These are phyloP conservation scores for Centropus unirufus DNA, from an alignment of 2,113 vertebrate species.

Conservation along the genomic window DNA sequence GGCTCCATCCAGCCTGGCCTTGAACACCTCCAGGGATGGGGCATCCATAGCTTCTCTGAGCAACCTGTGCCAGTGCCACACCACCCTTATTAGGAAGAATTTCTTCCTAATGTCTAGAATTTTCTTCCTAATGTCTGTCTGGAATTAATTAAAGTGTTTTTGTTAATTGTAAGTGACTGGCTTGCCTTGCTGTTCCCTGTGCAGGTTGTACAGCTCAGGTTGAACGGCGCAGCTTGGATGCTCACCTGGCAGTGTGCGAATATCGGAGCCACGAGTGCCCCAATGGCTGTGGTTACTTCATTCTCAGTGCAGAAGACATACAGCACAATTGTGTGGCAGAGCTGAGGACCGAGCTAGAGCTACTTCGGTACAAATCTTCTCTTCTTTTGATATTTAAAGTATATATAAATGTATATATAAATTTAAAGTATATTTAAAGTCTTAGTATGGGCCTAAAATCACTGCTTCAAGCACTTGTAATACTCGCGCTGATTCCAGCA, in stretches of 20 bases:
- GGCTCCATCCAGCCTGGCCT: no score
- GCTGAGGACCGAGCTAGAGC: conserved; percentile 84
- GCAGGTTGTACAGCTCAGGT: conserved; percentile 83
- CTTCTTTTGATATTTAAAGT: neutral
- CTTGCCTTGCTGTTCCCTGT: neutral
- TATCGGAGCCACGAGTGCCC: conserved; percentile 83
- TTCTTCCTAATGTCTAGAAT: no score
- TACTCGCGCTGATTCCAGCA: neutral
- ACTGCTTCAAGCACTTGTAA: neutral
- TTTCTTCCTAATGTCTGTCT: neutral
- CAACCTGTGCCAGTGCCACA: no score
- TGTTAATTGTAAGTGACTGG: neutral
- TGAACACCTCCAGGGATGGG: no score
- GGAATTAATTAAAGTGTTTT: neutral
- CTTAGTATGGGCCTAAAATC: neutral
- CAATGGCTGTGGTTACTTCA: conserved; percentile 83
- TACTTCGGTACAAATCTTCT: conserved; percentile 79
- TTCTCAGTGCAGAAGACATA: conserved; percentile 76
- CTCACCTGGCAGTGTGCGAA: conserved; percentile 84
- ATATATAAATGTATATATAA: no score
- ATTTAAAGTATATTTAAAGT: no score
- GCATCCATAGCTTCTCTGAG: no score
- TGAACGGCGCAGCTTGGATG: conserved; percentile 79
- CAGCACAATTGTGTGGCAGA: conserved; percentile 88
- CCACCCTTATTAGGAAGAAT: no score